Evolutionary conservation across 2,888 invertebrate species (phyloP), one percentile per base, ranked within the genome.

Genomic region (Apomyelois bistriatella): DNA sequence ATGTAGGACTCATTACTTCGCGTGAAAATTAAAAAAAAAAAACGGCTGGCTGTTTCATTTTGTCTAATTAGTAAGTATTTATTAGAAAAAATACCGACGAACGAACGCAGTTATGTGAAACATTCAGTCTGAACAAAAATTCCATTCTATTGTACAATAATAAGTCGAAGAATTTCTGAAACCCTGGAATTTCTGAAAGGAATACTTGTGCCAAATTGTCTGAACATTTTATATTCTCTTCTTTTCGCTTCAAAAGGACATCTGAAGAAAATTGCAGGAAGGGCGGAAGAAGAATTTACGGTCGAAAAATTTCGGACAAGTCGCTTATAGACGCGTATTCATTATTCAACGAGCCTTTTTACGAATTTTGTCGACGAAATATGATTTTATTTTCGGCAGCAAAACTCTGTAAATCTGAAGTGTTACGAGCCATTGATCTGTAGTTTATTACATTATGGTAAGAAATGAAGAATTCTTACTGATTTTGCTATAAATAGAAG

Each of bases 271-370:
- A 43, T 36, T 32, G 30, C 40, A 43, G 43, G 43, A 43, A 43
- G 13, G 43, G 13, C 35, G 36, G 43, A 43, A 43, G 43, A 42
- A 16, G 36, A 43, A 52, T 52, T 52, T 22, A 36, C 52, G 52
- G 36, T 13, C 13, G 43, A 36, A 28, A 52, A 22, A 43, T 22
- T 52, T 43, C 52, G 22, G 37, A 52, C 37, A 28, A 43, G 52
- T 15, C 17, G 17, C 43, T 37, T 52, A 43, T 15, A 22, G 37
- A 22, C 5, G 13, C 10, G 22, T 28, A 43, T 52, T 43, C 43
- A 52, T 52, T 52, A 52, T 52, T 52, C 43, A 52, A 32, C 10
- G 42, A 37, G 16, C 22, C 43, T 16, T 52, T 36, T 46, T 32
- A 0, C 10, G 37, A 49, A 38, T n/a, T 9, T 50, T 17, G 9